Evolutionary conservation across 2,888 invertebrate genomes (phyloP).

Genomic region (Drosophila basisetae): DNA sequence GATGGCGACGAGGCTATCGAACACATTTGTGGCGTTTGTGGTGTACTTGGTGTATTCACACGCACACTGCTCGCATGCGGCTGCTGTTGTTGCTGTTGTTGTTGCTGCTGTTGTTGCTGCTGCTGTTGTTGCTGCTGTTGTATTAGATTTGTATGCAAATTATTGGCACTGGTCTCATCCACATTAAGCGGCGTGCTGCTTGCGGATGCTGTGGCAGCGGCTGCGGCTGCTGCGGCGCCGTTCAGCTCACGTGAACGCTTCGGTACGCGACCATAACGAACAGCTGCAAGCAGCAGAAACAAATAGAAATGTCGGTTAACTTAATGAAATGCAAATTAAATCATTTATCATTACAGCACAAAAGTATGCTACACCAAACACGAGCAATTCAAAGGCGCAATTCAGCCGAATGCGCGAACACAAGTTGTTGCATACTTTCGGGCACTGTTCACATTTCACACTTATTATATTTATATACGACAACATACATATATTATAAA

Average conservation of each 20-base stretch:
- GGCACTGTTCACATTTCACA: background rate
- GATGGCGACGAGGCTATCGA: conserved; percentile 85
- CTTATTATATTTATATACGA: background rate
- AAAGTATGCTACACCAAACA: conserved; percentile 20
- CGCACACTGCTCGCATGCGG: conserved; percentile 82
- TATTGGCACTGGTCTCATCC: conserved; percentile 68
- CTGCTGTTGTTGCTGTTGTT: conserved; percentile 65
- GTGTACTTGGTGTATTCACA: conserved; percentile 86
- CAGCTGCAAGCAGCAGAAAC: conserved; percentile 88
- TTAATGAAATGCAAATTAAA: conserved; percentile 3
- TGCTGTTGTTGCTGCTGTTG: conserved; percentile 59
- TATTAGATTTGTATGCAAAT: conserved; percentile 62
- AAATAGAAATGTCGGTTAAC: conserved; percentile 5
- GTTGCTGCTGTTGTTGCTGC: conserved; percentile 62
- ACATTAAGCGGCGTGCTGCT: conserved; percentile 66
- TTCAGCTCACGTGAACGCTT: conserved; percentile 95
- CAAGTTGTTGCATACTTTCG: conserved; percentile 29
- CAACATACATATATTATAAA: background rate
- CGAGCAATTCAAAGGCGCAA: background rate
- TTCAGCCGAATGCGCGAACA: rapidly evolving
- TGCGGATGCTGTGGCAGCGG: conserved; percentile 49
- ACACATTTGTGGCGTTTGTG: conserved; percentile 86
- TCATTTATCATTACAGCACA: background rate
- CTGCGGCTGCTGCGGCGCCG: conserved; percentile 75
- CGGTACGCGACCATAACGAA: conserved; percentile 98